Conservation (phyloP, 2,113 vertebrate species). For the Rutilus rutilus region DNA sequence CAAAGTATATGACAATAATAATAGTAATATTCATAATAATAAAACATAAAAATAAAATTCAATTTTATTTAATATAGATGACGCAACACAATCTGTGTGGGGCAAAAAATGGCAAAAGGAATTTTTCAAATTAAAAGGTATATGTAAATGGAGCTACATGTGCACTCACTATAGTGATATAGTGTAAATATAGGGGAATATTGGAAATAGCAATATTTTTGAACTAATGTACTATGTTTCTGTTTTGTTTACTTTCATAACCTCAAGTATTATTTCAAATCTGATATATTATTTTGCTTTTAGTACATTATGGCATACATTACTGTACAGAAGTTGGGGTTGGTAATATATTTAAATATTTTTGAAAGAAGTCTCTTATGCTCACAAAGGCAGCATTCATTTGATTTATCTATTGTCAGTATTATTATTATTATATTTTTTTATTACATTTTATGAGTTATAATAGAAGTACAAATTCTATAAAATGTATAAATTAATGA, state of each 20-base stretch:
- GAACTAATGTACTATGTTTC: too few species aligned
- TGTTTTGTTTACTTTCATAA: neutral
- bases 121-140: too few species aligned
- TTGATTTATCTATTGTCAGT: neutral
- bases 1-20: too few species aligned
- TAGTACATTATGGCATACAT: neutral
- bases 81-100: neutral
- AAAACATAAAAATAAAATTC: too few species aligned
- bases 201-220: too few species aligned
- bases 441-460: neutral
- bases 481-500: neutral
- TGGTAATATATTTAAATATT: too few species aligned
- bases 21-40: too few species aligned
- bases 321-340: neutral
- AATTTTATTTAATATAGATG: neutral
- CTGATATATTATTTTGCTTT: neutral
- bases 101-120: too few species aligned
- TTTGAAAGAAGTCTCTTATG: too few species aligned
- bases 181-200: neutral
- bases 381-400: neutral
- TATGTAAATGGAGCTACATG: neutral
- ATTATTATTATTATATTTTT: neutral
- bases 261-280: neutral
- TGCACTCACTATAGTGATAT: neutral
- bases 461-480: neutral